phyloP scores from a whole-genome alignment of 2,797 vertebrate species.

The Thunnus albacares region DNA sequence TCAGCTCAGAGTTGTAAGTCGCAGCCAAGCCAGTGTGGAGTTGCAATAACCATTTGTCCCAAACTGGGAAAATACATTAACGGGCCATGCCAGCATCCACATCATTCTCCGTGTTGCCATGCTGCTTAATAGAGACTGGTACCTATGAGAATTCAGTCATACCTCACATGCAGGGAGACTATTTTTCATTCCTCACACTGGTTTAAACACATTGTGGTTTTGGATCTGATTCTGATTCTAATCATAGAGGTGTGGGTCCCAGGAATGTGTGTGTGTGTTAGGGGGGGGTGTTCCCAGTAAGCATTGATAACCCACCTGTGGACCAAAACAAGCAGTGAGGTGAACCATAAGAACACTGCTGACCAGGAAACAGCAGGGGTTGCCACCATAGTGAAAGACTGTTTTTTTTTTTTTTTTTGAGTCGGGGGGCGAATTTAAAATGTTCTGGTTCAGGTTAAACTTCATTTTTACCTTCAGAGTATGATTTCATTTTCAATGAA shows the following conservation, averaged over 20 bases:
- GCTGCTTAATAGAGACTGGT: slow-evolving; percentile 70
- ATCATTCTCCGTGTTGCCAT: slow-evolving; percentile 50
- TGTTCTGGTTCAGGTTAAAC: slow-evolving; percentile 54
- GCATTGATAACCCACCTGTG: neutral
- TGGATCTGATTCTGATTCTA: slow-evolving; percentile 36
- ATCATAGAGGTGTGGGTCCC: slow-evolving; percentile 28
- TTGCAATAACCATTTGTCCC: slow-evolving; percentile 72
- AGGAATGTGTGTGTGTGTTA: neutral
- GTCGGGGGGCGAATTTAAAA: slow-evolving; percentile 24
- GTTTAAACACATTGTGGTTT: slow-evolving; percentile 15
- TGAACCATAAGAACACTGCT: neutral
- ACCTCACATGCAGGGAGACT: slow-evolving; percentile 48
- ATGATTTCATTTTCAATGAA: slow-evolving; percentile 72
- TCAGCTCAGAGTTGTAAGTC: slow-evolving; percentile 70
- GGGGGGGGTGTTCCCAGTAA: too few relatives aligned
- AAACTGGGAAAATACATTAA: slow-evolving; percentile 76
- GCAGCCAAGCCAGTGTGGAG: slow-evolving; percentile 60
- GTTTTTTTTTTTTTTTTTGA: neutral
- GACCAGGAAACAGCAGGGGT: too few relatives aligned
- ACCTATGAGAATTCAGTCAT: slow-evolving; percentile 63
- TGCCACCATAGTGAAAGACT: neutral
- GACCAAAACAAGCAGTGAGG: neutral
- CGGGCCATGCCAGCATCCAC: slow-evolving; percentile 40
- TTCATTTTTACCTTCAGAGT: slow-evolving; percentile 52
- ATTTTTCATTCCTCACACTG: slow-evolving; percentile 28